These are phyloP conservation scores for Tragelaphus imberbis DNA, from an alignment of 2,113 vertebrate species.

Conservation along the genomic window DNA sequence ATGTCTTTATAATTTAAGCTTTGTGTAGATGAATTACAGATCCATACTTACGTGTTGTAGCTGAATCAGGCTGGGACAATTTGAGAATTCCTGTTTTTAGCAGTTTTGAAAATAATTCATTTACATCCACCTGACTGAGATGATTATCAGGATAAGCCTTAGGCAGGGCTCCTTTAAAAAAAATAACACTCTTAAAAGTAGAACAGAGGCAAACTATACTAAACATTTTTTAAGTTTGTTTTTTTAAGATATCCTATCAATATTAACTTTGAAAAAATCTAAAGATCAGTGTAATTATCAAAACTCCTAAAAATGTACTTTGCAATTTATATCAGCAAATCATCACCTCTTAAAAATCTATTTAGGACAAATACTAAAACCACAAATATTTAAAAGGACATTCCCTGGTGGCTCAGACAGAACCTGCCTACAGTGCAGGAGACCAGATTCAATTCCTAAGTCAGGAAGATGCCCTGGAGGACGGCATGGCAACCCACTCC, in stretches of 20 bases:
- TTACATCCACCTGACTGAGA: conserved; percentile 96
- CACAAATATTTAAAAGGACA: neutral
- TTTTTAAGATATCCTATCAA: conserved; percentile 36
- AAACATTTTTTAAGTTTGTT: conserved; percentile 22
- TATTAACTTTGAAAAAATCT: neutral
- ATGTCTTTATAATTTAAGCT: neutral
- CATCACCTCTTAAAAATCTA: conserved; percentile 33
- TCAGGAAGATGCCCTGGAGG: neutral
- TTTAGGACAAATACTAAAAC: conserved; percentile 10
- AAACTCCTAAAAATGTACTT: neutral
- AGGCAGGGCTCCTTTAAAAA: conserved; percentile 74
- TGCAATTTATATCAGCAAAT: neutral
- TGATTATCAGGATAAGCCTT: conserved; percentile 91
- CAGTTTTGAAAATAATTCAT: conserved; percentile 94
- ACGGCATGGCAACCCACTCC: neutral
- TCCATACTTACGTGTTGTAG: conserved; percentile 75
- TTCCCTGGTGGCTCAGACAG: neutral
- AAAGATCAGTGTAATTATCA: neutral
- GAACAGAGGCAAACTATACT: conserved; percentile 1
- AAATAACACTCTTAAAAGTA: conserved; percentile 19
- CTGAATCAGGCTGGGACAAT: conserved; percentile 81
- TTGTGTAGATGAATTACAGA: conserved; percentile 27
- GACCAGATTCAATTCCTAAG: neutral
- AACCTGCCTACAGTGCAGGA: neutral
- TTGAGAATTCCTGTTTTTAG: conserved; percentile 94